These are phyloP conservation scores for Lerista edwardsae DNA, from an alignment of 2,797 vertebrate species.

Conservation along the genomic window DNA sequence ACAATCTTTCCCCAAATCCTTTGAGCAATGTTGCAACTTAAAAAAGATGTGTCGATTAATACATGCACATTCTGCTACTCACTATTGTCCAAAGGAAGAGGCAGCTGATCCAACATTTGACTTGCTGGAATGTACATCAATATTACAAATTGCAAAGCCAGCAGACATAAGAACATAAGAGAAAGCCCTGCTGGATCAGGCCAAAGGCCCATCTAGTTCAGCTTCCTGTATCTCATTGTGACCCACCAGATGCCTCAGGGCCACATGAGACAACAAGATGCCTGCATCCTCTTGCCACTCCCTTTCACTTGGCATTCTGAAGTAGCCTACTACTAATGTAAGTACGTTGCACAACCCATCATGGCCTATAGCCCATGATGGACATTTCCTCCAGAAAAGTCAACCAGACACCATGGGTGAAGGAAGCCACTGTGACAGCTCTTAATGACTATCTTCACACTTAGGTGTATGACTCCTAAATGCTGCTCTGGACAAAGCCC, in stretches of 20 bases:
- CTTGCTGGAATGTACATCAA: not conserved
- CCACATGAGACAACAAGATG: too few species aligned
- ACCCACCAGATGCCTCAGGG: too few species aligned
- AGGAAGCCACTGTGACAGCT: not conserved
- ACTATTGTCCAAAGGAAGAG: not conserved
- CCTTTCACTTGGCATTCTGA: too few species aligned
- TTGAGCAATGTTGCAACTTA: not conserved
- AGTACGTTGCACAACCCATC: too few species aligned
- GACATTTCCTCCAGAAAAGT: too few species aligned
- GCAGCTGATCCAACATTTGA: not conserved
- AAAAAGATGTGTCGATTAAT: not conserved
- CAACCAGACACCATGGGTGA: not conserved
- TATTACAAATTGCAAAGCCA: not conserved
- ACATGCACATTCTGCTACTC: not conserved
- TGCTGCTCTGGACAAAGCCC: not conserved
- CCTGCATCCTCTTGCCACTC: too few species aligned
- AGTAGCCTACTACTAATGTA: too few species aligned
- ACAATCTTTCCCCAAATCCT: not conserved
- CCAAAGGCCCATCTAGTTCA: too few species aligned
- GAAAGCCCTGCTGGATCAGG: too few species aligned
- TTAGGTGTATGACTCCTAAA: not conserved
- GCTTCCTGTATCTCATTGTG: too few species aligned
- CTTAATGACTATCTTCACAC: not conserved
- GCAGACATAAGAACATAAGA: too few species aligned
- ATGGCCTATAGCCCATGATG: too few species aligned